Conservation (phyloP, 2,888 invertebrate genomes). For the Hyalella azteca region DNA sequence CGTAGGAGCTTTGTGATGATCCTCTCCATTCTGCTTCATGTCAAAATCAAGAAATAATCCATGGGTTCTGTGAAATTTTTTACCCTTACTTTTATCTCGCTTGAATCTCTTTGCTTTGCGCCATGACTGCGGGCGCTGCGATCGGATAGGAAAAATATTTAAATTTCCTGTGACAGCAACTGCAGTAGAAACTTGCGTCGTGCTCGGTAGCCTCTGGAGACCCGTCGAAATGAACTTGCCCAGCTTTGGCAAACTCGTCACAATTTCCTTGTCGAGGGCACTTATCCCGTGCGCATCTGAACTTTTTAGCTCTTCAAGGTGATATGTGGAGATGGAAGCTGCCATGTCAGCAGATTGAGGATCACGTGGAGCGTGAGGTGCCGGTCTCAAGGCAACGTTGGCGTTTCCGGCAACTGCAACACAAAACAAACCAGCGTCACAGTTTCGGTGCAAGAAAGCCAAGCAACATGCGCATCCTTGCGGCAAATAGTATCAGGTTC, state of each 20-base stretch:
- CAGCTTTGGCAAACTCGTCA: background rate
- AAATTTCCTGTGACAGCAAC: background rate
- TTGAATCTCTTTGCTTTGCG: background rate
- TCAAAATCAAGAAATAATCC: background rate
- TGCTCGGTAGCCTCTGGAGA: background rate
- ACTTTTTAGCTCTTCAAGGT: background rate
- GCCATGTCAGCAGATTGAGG: background rate
- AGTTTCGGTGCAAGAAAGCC: too few species aligned
- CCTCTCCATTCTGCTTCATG: background rate
- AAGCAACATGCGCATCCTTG: too few species aligned
- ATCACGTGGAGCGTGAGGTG: background rate
- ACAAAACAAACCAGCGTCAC: too few species aligned
- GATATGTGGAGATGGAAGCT: conserved; percentile 23
- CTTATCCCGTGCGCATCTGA: conserved; percentile 3
- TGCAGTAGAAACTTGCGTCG: background rate
- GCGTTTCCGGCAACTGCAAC: too few species aligned
- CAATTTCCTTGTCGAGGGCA: background rate
- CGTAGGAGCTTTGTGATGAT: background rate
- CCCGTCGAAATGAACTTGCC: background rate
- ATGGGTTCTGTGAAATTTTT: too few species aligned
- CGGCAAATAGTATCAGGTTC: too few species aligned
- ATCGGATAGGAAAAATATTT: background rate
- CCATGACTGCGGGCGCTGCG: background rate
- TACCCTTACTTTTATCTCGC: background rate
- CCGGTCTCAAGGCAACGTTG: too few species aligned